phyloP scores from a whole-genome alignment of 2,113 vertebrate species.

The Notechis scutatus region DNA sequence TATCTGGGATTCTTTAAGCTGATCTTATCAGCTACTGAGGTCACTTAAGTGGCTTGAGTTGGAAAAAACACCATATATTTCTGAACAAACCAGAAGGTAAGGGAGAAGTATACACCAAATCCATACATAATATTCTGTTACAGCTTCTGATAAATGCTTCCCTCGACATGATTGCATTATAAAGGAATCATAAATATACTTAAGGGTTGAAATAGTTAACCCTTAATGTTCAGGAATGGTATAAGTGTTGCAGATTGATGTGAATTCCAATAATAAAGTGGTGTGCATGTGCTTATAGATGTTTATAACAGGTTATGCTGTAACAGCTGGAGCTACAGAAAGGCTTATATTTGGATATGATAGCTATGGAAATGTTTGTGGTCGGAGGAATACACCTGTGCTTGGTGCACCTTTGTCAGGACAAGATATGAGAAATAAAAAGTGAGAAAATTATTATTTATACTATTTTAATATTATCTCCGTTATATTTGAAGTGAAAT shows the following conservation, averaged over 20 bases:
- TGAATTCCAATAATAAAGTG: conserved; percentile 25
- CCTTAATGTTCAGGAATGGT: no score
- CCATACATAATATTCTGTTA: no score
- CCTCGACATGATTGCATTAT: no score
- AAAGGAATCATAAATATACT: no score
- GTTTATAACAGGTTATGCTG: conserved; percentile 74
- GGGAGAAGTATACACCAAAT: no score
- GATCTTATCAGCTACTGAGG: no score
- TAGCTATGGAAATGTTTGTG: conserved; percentile 79
- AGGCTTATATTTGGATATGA: conserved; percentile 78
- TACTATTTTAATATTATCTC: not conserved
- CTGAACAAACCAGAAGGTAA: no score
- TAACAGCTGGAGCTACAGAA: conserved; percentile 70
- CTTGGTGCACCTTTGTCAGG: conserved; percentile 76
- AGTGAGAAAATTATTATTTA: conserved; percentile 62
- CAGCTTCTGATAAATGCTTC: no score
- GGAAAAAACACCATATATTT: no score
- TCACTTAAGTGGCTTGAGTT: no score
- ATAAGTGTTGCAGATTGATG: not conserved
- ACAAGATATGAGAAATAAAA: conserved; percentile 75
- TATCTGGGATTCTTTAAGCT: no score
- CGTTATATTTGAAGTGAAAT: not conserved
- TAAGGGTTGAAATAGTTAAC: no score
- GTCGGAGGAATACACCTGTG: conserved; percentile 71
- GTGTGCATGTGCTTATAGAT: conserved; percentile 53